A percentile compares a stretch with the other conserved stretches of the same genome.
Conservation (phyloP, 2,888 invertebrate genomes). For the Phragmatobia fuliginosa region DNA sequence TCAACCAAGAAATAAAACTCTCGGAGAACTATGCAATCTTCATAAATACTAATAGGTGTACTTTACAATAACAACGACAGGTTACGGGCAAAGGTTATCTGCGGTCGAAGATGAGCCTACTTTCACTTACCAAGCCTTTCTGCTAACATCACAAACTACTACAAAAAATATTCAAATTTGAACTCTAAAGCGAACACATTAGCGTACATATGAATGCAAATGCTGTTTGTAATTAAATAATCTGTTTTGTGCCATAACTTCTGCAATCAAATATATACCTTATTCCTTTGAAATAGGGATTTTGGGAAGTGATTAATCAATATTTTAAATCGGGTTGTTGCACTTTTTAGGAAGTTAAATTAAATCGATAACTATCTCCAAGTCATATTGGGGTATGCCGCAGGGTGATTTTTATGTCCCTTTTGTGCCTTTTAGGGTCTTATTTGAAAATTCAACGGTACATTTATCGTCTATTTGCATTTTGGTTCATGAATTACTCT, state of each 20-base stretch:
- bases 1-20: constrained; percentile 43
- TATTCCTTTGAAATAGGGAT: constrained; percentile 28
- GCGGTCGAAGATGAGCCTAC: constrained; percentile 78
- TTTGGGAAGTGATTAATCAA: constrained; percentile 24
- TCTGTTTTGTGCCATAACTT: constrained; percentile 53
- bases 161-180: constrained; percentile 20
- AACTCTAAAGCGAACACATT: constrained; percentile 1
- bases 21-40: constrained; percentile 50
- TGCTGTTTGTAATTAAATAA: constrained; percentile 49
- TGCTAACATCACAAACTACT: constrained; percentile 30
- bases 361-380: constrained; percentile 48
- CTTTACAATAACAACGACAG: constrained; percentile 78
- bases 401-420: constrained; percentile 40
- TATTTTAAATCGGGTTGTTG: constrained; percentile 44
- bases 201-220: constrained; percentile 19
- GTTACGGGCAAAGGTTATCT: constrained; percentile 80
- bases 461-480: constrained; percentile 25
- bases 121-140: constrained; percentile 73
- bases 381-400: constrained; percentile 46
- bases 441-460: constrained; percentile 18
- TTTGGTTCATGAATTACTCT: constrained; percentile 17
- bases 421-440: constrained; percentile 30
- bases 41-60: constrained; percentile 71
- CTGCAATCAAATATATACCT: constrained; percentile 43
- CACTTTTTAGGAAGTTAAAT: constrained; percentile 50